phyloP scores from a whole-genome alignment of 1,140 invertebrate species.

The Drosophila tropicalis region DNA sequence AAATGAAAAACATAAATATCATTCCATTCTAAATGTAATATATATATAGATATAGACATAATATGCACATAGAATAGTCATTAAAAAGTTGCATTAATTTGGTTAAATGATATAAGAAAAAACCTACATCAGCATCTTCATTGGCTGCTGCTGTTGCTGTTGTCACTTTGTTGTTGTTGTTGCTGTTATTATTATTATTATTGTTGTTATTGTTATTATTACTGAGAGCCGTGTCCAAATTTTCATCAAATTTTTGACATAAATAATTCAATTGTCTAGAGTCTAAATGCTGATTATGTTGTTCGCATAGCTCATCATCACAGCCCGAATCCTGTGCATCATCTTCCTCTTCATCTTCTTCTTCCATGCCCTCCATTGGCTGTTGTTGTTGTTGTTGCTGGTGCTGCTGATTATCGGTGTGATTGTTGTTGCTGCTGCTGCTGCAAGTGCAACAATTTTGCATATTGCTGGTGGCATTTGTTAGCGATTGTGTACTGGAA shows the following conservation, averaged over 20 bases:
- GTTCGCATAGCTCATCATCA: slow-evolving; percentile 85
- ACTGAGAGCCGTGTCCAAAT: slow-evolving; percentile 67
- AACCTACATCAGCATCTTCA: slow-evolving; percentile 75
- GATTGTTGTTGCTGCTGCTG: slow-evolving; percentile 38
- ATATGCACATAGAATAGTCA: no score
- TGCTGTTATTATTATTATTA: slow-evolving; percentile 34
- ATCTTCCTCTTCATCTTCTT: slow-evolving; percentile 52
- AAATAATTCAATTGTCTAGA: slow-evolving; percentile 72
- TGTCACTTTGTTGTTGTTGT: slow-evolving; percentile 27
- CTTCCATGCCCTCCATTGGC: slow-evolving; percentile 73
- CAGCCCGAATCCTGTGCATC: slow-evolving; percentile 85
- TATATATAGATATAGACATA: no score
- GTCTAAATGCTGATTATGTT: slow-evolving; percentile 69
- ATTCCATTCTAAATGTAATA: no score
- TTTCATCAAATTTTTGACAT: slow-evolving; percentile 82
- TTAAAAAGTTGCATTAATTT: no score
- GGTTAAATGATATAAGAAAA: not conserved
- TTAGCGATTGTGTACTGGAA: slow-evolving; percentile 68
- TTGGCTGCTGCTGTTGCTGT: slow-evolving; percentile 41
- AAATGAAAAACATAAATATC: no score
- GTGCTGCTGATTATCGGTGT: slow-evolving; percentile 28
- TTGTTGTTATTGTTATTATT: slow-evolving; percentile 33
- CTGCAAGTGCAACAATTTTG: slow-evolving; percentile 74
- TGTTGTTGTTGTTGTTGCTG: slow-evolving; percentile 46
- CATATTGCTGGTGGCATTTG: slow-evolving; percentile 41